Conservation (phyloP, 2,113 vertebrate genomes). For the Megaceryle torquata region DNA sequence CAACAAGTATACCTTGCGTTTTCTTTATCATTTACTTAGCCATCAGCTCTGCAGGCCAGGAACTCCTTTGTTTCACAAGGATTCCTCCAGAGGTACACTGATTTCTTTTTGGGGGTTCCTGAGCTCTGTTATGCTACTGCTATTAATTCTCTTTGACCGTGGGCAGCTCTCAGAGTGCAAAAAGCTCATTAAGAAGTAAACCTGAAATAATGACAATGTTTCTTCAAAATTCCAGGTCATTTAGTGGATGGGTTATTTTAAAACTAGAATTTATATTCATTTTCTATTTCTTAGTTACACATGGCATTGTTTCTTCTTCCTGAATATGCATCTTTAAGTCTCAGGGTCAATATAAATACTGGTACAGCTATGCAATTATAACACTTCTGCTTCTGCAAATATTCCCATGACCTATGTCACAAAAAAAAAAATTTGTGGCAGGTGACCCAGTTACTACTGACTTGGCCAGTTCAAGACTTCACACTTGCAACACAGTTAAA, state of each 20-base stretch:
- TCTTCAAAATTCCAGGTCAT: accelerated
- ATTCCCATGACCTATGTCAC: slow-evolving; percentile 9
- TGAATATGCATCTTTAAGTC: not conserved
- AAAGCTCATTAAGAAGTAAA: not conserved
- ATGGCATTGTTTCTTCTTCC: not conserved
- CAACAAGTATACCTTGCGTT: not conserved
- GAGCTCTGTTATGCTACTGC: not conserved
- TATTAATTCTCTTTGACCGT: not conserved
- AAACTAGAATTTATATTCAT: not conserved
- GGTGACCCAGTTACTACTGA: slow-evolving; percentile 41
- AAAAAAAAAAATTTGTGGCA: not conserved
- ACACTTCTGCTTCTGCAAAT: slow-evolving; percentile 30
- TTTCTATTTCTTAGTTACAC: not conserved
- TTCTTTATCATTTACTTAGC: not conserved
- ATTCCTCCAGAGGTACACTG: not conserved
- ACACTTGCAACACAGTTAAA: slow-evolving; percentile 42
- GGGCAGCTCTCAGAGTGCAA: not conserved
- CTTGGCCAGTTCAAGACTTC: slow-evolving; percentile 40
- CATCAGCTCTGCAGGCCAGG: not conserved
- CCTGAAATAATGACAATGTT: not conserved
- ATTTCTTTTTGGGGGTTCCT: not conserved
- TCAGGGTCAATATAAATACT: not conserved
- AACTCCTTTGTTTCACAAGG: not conserved
- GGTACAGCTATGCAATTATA: not conserved
- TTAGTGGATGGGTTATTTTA: not conserved